Evolutionary conservation across 1,140 invertebrate species (phyloP).

Genomic region (Heliconius hewitsoni): DNA sequence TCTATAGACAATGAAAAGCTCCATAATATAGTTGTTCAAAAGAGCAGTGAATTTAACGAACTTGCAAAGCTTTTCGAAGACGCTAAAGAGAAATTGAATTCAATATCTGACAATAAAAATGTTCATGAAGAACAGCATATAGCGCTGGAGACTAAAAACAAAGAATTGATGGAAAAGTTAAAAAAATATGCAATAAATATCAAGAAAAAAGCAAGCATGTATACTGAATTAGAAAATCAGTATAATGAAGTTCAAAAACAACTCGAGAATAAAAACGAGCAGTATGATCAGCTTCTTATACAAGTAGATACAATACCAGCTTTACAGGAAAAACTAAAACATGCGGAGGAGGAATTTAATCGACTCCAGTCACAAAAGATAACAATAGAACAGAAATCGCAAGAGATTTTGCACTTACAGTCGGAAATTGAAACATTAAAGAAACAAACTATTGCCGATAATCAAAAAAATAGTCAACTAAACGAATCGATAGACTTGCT

Average conservation of each 20-base stretch:
- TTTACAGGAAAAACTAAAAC: constrained; percentile 67
- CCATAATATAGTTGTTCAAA: constrained; percentile 55
- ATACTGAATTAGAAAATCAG: constrained; percentile 84
- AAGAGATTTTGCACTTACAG: constrained; percentile 49
- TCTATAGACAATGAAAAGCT: constrained; percentile 78
- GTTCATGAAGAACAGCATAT: constrained; percentile 56
- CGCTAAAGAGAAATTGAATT: constrained; percentile 54
- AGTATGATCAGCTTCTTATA: constrained; percentile 59
- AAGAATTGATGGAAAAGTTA: constrained; percentile 86
- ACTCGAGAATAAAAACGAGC: constrained; percentile 61
- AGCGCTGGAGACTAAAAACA: constrained; percentile 74
- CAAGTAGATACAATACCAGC: constrained; percentile 63
- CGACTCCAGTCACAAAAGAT: constrained; percentile 53
- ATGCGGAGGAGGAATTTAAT: constrained; percentile 65
- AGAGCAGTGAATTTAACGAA: constrained; percentile 56
- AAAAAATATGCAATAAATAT: constrained; percentile 88
- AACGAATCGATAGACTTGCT: constrained; percentile 49
- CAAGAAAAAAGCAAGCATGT: constrained; percentile 86
- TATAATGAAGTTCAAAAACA: constrained; percentile 71
- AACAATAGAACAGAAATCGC: constrained; percentile 52
- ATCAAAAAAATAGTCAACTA: constrained; percentile 49
- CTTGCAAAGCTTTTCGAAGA: constrained; percentile 62
- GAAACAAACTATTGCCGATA: constrained; percentile 45
- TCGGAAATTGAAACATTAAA: constrained; percentile 52
- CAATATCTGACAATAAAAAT: constrained; percentile 51